Evolutionary conservation across 2,888 invertebrate species (phyloP), one percentile per base, ranked within the genome.

Genomic region (Pardosa pseudoannulata): DNA sequence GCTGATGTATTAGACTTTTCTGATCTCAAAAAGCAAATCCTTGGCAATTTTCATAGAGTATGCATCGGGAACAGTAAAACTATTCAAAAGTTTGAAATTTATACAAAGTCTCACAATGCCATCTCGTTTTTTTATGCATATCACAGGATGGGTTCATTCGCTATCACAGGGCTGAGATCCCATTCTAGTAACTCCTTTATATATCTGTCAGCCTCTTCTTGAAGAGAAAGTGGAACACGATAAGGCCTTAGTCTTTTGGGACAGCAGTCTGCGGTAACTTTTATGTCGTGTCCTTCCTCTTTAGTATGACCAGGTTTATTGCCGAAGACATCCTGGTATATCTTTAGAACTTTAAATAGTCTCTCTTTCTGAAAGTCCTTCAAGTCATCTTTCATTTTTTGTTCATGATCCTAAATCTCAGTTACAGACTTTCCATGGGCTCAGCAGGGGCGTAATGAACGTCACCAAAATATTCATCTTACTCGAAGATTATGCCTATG

Each of bases 281-380:
- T n/a, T 2, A 68, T 6, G 6, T 19, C 3, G 23, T 68, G 39
- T 19, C 68, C 36, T 36, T 71, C 46, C 0, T 41, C 28, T 13
- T 41, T 28, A 6, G 29, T 11, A 7, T n/a, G 29, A 1, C 71
- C 46, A 11, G 41, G 13, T 5, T 41, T 28, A 0, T 1, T 41
- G 7, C 46, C 41, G 27, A 41, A 41, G 0, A 28, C 23, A 6
- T 71, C 13, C 0, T 11, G n/a, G 0, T 36, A 41, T 16, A 39
- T 39, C 7, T 23, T 11, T 9, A 70, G 27, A 28, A 23, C 27
- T 27, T 1, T 0, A 3, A 0, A 2, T 13, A 39, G 28, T 29
- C 3, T 0, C 0, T 1, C 0, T 3, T 0, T n/a, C 7, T n/a
- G 27, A 16, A 13, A 9, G 23, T 0, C 0, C 9, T 28, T 0